phyloP scores from a whole-genome alignment of 2,888 invertebrate species.

The Laothoe populi region DNA sequence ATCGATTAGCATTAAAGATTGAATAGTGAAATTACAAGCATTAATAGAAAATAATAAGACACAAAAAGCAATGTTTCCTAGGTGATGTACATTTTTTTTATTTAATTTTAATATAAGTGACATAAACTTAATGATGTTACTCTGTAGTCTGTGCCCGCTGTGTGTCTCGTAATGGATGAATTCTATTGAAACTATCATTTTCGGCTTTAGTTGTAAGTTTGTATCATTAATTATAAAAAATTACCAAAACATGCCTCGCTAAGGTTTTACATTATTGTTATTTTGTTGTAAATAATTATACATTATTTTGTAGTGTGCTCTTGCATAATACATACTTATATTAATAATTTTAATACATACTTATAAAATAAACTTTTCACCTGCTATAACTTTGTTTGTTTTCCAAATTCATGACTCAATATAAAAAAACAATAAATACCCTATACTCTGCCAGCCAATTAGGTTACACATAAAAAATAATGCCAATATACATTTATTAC shows the following conservation, averaged over 20 bases:
- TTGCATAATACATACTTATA: slow-evolving; percentile 74
- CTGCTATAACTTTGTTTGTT: slow-evolving; percentile 53
- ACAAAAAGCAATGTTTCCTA: slow-evolving; percentile 67
- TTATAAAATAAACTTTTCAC: slow-evolving; percentile 76
- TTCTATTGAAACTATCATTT: slow-evolving; percentile 15
- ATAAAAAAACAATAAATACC: not conserved
- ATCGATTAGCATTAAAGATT: slow-evolving; percentile 28
- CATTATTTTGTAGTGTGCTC: slow-evolving; percentile 72
- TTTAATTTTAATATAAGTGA: slow-evolving; percentile 42
- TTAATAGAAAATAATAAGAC: slow-evolving; percentile 50
- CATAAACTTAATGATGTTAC: slow-evolving; percentile 40
- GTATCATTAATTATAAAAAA: slow-evolving; percentile 73
- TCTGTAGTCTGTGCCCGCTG: slow-evolving; percentile 3
- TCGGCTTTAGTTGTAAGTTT: slow-evolving; percentile 54
- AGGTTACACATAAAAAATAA: too few species aligned
- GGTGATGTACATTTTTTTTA: slow-evolving; percentile 64
- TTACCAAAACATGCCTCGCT: slow-evolving; percentile 84
- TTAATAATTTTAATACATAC: slow-evolving; percentile 49
- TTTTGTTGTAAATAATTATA: slow-evolving; percentile 62
- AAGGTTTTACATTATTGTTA: slow-evolving; percentile 69
- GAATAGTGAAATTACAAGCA: slow-evolving; percentile 49
- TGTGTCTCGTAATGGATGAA: slow-evolving; percentile 16
- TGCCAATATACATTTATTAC: too few species aligned
- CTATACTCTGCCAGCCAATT: too few species aligned
- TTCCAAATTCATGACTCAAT: slow-evolving; percentile 14